phyloP scores from a whole-genome alignment of 2,113 vertebrate species.

The Brevimyrus niger region DNA sequence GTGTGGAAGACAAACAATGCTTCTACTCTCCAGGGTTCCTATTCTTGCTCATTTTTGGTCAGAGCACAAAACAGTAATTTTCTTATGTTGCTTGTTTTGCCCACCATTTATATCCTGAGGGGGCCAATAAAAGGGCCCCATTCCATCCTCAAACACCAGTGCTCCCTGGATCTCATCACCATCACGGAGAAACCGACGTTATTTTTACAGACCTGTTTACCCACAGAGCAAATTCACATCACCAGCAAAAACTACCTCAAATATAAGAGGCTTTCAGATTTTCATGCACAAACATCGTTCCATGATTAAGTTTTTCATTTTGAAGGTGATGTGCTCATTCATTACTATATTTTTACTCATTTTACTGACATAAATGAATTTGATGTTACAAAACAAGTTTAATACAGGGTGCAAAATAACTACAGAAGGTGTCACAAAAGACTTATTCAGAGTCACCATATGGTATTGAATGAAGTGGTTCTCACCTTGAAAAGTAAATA shows the following conservation, averaged over 20 bases:
- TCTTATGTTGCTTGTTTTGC: neutral
- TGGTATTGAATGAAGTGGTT: neutral
- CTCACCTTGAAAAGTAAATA: neutral
- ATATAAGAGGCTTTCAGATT: neutral
- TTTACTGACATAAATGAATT: neutral
- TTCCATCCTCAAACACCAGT: neutral
- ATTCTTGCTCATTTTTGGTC: neutral
- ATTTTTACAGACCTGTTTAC: neutral
- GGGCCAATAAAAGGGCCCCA: neutral
- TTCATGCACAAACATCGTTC: neutral
- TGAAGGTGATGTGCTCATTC: neutral
- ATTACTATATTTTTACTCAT: neutral
- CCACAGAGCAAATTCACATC: neutral
- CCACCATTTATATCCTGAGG: neutral
- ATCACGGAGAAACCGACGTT: neutral
- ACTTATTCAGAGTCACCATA: neutral
- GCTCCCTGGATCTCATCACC: neutral
- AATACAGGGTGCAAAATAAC: neutral
- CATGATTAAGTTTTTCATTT: neutral
- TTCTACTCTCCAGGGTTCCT: neutral
- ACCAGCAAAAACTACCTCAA: neutral
- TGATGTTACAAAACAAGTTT: neutral
- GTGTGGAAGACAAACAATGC: neutral
- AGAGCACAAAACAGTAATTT: neutral
- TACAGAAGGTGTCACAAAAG: neutral